A percentile compares a stretch with the other conserved stretches of the same genome.
phyloP scores from a whole-genome alignment of 1,140 invertebrate genomes.

The Pentalonia nigronervosa region DNA sequence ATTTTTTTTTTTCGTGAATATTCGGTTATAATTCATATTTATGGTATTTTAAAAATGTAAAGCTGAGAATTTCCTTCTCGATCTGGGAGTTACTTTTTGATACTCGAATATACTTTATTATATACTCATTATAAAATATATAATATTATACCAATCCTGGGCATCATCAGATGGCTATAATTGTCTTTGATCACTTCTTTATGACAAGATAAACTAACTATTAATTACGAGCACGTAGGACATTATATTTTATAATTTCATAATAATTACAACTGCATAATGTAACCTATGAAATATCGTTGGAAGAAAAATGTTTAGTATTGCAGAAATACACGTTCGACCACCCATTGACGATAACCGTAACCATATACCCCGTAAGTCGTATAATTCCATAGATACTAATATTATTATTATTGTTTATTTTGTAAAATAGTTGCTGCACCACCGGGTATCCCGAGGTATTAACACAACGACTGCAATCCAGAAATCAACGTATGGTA shows the following conservation, averaged over 20 bases:
- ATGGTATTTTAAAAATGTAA: not conserved
- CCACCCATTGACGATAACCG: too few species aligned
- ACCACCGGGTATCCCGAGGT: constrained; percentile 46
- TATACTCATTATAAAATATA: not conserved
- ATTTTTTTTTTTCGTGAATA: not conserved
- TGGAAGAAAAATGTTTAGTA: not conserved
- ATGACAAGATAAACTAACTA: not conserved
- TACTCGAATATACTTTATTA: not conserved
- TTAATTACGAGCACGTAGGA: not conserved
- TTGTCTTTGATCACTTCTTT: not conserved
- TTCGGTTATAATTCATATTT: not conserved
- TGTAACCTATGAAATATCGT: not conserved
- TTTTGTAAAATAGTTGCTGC: constrained; percentile 28
- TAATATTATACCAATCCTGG: not conserved
- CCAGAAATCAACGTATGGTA: constrained; percentile 24
- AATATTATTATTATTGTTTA: not conserved
- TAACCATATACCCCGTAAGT: constrained; percentile 62
- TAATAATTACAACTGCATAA: not conserved
- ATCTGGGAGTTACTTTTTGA: not conserved
- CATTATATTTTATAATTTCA: not conserved
- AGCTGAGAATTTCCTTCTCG: not conserved
- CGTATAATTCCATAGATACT: not conserved
- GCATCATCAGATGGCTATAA: not conserved
- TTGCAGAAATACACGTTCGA: not conserved
- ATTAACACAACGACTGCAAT: constrained; percentile 34